Evolutionary conservation across 2,797 vertebrate species (phyloP).

Genomic region (Spinus pinus): DNA sequence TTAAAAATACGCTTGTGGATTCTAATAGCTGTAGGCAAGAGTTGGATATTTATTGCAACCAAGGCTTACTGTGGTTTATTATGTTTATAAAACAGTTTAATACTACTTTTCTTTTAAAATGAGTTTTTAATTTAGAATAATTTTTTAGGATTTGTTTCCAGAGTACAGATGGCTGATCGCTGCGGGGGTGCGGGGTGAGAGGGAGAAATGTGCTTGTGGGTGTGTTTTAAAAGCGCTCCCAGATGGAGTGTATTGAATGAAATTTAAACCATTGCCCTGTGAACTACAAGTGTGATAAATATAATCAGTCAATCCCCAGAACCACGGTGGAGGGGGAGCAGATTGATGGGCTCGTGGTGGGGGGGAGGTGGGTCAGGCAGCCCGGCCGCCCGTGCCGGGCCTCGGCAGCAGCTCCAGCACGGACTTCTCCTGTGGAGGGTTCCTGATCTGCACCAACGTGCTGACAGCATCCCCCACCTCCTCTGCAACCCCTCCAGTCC

Average conservation of each 20-base stretch:
- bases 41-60: slow-evolving; percentile 73
- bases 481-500: background rate
- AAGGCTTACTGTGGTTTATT: slow-evolving; percentile 74
- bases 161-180: slow-evolving; percentile 70
- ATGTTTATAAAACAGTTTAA: slow-evolving; percentile 76
- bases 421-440: background rate
- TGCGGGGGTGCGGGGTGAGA: slow-evolving; percentile 64
- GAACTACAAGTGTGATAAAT: slow-evolving; percentile 66
- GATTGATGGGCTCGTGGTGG: background rate
- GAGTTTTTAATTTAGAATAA: slow-evolving; percentile 78
- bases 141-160: slow-evolving; percentile 72
- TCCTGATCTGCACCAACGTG: accelerated
- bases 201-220: slow-evolving; percentile 68
- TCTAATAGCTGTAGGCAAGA: slow-evolving; percentile 76
- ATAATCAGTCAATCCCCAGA: slow-evolving; percentile 61
- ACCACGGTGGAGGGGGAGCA: background rate
- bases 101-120: slow-evolving; percentile 77
- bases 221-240: slow-evolving; percentile 69
- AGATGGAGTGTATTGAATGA: slow-evolving; percentile 75
- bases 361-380: background rate
- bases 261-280: slow-evolving; percentile 76
- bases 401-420: background rate
- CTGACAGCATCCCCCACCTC: background rate
- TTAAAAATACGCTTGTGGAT: slow-evolving; percentile 74
- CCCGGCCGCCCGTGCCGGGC: background rate